Percentiles rank a stretch among this genome's conserved stretches.
Evolutionary conservation across 1,140 invertebrate genomes (phyloP).

Genomic region (Heliothis subflexa): DNA sequence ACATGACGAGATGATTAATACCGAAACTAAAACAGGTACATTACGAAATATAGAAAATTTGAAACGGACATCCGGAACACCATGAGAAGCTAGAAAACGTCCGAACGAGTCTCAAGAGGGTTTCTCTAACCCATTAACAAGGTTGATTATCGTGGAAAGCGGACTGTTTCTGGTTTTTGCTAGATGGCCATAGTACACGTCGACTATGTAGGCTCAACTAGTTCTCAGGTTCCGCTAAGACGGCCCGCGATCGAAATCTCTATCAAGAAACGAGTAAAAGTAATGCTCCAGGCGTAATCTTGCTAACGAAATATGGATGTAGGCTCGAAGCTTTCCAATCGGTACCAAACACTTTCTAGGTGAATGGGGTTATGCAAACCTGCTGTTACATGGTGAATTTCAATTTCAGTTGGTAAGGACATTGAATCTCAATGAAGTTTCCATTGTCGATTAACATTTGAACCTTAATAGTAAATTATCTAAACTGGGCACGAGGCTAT

Average conservation of each 20-base stretch:
- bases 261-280: conserved; percentile 70
- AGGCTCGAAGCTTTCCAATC: conserved; percentile 80
- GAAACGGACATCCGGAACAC: conserved; percentile 56
- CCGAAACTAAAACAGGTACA: conserved; percentile 35
- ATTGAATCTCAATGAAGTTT: conserved; percentile 71
- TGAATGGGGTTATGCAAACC: conserved; percentile 82
- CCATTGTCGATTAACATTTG: conserved; percentile 48
- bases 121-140: conserved; percentile 80
- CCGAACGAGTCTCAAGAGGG: conserved; percentile 64
- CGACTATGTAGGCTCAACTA: conserved; percentile 73
- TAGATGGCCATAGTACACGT: conserved; percentile 68
- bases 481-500: conserved; percentile 37
- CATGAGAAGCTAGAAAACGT: conserved; percentile 68
- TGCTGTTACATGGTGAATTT: conserved; percentile 78
- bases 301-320: conserved; percentile 78
- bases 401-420: conserved; percentile 61
- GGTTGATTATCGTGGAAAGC: conserved; percentile 79
- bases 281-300: conserved; percentile 75
- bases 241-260: conserved; percentile 65
- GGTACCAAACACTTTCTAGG: conserved; percentile 81
- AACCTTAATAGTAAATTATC: conserved; percentile 47
- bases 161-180: conserved; percentile 78
- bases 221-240: conserved; percentile 72
- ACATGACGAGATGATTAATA: conserved; percentile 40
- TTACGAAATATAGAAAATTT: conserved; percentile 47